Base-by-base conservation (phyloP, 2,888 invertebrate genomes). In the Ormyrus pomaceus region DNA sequence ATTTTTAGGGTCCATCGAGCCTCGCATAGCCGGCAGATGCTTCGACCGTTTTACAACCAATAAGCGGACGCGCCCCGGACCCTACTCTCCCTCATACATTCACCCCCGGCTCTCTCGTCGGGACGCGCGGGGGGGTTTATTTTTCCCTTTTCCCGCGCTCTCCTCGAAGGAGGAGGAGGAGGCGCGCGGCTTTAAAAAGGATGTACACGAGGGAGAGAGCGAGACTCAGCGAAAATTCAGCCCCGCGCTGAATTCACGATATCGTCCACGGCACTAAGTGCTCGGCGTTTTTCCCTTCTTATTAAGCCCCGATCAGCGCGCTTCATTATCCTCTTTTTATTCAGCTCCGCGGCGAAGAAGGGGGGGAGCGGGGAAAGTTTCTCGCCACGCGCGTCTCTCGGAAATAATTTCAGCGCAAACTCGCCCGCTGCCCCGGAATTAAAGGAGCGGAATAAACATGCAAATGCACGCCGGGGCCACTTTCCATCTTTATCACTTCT, bases 391-490 rank as follows among this genome's bases (percentile, higher is more conserved):
- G 59, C 51, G 65, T 77, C 65, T 59, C 55, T 55, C 61, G 73
- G 70, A 81, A 74, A 81, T 77, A 78, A 81, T 81, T 68, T 74
- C 68, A 62, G 77, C 50, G 72, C 62, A 78, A 78, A 78, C 62
- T 71, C 75, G n/a, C 34, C 46, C 55, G 72, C 70, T 55, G 13
- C 69, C 68, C 65, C 74, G 84, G 84, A 87, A 87, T 87, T 87
- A 86, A 87, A 85, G 84, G 84, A 86, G 85, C 80, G 86, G 84
- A 86, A 87, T 87, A 87, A 87, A 87, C 86, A 87, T 87, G 87
- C 87, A 87, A 87, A 87, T 87, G 86, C 83, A 34, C 58, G 5
- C 53, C 0, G 53, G 11, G 76, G 82, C 85, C 85, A 85, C 87
- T 87, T 87, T 87, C 86, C 86, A 85, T 86, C 87, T 87, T 87